Base-by-base conservation (phyloP, 2,888 invertebrate genomes). In the Andrena haemorrhoa region DNA sequence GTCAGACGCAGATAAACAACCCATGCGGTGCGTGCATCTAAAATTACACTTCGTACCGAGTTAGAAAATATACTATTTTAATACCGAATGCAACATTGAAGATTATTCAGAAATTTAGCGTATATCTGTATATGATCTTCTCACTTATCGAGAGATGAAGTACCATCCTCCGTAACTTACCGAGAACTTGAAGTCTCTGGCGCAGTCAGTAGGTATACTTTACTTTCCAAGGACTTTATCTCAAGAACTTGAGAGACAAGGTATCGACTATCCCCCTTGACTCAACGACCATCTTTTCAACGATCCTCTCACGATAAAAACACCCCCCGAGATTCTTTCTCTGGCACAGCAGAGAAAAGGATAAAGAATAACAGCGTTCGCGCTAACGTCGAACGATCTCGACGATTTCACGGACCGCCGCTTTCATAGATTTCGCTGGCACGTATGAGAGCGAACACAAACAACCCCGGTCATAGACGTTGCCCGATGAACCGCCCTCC, bases 281-380 rank as follows among this genome's bases (percentile, higher is more conserved):
- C 51, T 33, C 88, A 88, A 80, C 87, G 88, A 90, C 89, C 90
- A 90, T 89, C 89, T 89, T 83, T 41, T 56, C 61, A 26, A 29
- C 31, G n/a, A n/a, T 49, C 20, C 72, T 31, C 31, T 31, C n/a
- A 33, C 29, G 56, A 56, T 72, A 79, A 80, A 78, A 79, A 79
- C 53, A 60, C 53, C 53, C 41, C 23, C 16, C n/a, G 60, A 79
- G 49, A 56, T 69, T 72, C 61, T 71, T 82, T 60, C 70, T 70
- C 60, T 31, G 64, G 35, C 65, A 29, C 2, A 53, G 29, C 47
- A 33, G 20, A 20, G 71, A 56, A 7, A 23, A 12, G 47, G 68
- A 77, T 71, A 75, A 74, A 84, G 75, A 79, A 75, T 75, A 78
- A 73, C 72, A 33, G 71, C 47, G 49, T 68, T 71, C 72, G 31